Conservation (phyloP, 2,113 vertebrate genomes). For the Sardina pilchardus region DNA sequence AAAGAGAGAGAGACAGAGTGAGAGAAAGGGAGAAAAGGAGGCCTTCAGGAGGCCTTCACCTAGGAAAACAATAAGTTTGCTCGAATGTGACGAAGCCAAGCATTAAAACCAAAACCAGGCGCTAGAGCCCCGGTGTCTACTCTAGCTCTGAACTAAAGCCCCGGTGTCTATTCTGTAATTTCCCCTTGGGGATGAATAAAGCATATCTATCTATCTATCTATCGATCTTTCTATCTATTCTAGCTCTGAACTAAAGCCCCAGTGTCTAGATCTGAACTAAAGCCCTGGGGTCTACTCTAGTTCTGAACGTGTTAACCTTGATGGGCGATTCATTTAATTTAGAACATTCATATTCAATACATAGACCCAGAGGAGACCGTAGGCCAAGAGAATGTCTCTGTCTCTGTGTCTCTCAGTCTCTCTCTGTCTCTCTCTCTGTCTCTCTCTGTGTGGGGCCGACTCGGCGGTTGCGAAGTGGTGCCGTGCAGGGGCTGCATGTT, state of each 20-base stretch:
- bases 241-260: too few relatives aligned
- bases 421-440: not conserved
- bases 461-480: not conserved
- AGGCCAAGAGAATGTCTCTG: not conserved
- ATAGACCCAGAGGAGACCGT: not conserved
- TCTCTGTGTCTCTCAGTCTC: not conserved
- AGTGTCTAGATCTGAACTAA: not conserved
- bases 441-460: not conserved
- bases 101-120: not conserved
- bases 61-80: not conserved
- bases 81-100: not conserved
- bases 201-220: too few relatives aligned
- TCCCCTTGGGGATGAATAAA: too few relatives aligned
- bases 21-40: not conserved
- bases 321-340: not conserved
- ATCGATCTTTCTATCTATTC: too few relatives aligned
- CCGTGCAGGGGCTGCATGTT: not conserved
- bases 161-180: too few relatives aligned
- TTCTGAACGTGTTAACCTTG: not conserved
- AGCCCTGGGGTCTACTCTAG: not conserved
- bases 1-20: not conserved
- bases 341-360: not conserved
- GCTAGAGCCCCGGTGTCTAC: too few relatives aligned
- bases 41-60: not conserved
- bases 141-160: too few relatives aligned